Percentiles rank a stretch among this genome's conserved stretches.
Evolutionary conservation across 2,113 vertebrate genomes (phyloP).

Genomic region (Apus apus): DNA sequence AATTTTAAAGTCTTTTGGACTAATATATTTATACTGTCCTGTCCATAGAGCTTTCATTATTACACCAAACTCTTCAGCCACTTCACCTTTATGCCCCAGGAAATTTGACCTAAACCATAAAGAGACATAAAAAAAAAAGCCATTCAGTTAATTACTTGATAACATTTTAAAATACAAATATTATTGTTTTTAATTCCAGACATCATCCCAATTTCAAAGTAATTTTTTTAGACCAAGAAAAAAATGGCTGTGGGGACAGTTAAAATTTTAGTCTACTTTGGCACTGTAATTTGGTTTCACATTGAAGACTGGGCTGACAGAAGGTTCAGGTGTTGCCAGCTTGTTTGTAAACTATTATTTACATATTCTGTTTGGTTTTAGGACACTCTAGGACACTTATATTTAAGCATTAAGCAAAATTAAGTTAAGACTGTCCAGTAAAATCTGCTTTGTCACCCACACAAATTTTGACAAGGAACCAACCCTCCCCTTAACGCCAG

Average conservation of each 20-base stretch:
- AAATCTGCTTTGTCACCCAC: neutral
- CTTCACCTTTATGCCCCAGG: constrained; percentile 95
- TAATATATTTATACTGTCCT: constrained; percentile 93
- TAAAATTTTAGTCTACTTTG: neutral
- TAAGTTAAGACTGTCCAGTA: neutral
- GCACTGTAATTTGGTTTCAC: neutral
- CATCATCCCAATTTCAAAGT: neutral
- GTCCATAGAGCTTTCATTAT: constrained; percentile 97
- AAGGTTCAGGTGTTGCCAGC: neutral
- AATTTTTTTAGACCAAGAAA: neutral
- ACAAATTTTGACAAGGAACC: neutral
- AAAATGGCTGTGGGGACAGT: neutral
- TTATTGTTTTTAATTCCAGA: neutral
- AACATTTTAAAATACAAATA: neutral
- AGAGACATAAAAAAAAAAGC: neutral
- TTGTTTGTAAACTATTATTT: neutral
- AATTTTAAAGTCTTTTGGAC: constrained; percentile 94
- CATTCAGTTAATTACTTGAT: neutral
- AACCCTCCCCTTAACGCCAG: neutral
- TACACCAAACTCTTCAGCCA: constrained; percentile 96
- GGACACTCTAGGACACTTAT: neutral
- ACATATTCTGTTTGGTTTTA: neutral
- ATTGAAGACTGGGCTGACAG: neutral
- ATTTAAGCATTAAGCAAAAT: neutral
- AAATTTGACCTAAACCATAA: constrained; percentile 85